phyloP scores from a whole-genome alignment of 2,888 invertebrate genomes.

The Lasioglossum morio region DNA sequence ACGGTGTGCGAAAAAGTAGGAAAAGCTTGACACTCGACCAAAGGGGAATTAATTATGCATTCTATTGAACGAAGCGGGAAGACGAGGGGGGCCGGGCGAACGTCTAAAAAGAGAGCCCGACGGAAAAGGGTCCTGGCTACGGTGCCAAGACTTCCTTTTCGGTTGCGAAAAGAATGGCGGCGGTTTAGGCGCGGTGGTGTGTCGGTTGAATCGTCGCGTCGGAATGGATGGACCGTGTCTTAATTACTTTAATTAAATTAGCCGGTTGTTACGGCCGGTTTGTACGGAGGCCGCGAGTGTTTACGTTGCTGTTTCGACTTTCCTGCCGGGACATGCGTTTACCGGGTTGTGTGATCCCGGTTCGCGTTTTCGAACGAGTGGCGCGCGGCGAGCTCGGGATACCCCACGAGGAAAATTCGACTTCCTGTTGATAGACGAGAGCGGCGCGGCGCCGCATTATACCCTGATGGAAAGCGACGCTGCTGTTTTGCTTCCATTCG shows the following conservation, averaged over 20 bases:
- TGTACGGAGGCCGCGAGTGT: neutral
- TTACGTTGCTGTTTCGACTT: constrained; percentile 46
- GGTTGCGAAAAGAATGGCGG: constrained; percentile 17
- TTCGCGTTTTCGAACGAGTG: neutral
- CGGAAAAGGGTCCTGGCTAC: neutral
- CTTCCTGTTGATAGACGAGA: neutral
- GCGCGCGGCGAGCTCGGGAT: too few relatives aligned
- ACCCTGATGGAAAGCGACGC: neutral
- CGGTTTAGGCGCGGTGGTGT: too few relatives aligned
- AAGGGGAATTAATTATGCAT: constrained; percentile 71
- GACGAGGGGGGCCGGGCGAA: constrained; percentile 14
- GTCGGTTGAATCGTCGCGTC: constrained; percentile 31
- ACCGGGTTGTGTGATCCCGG: constrained; percentile 24
- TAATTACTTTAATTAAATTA: constrained; percentile 69
- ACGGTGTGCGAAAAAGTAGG: neutral
- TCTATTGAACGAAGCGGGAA: constrained; percentile 59
- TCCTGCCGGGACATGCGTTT: constrained; percentile 21
- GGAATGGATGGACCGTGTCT: constrained; percentile 37
- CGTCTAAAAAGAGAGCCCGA: neutral
- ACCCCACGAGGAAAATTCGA: neutral
- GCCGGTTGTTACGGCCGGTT: constrained; percentile 31
- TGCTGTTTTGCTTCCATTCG: neutral
- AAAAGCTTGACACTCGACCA: constrained; percentile 60
- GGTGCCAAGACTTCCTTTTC: constrained; percentile 23
- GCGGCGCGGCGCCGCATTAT: neutral